phyloP scores from a whole-genome alignment of 2,888 invertebrate species.

The Leptinotarsa peninsularis region DNA sequence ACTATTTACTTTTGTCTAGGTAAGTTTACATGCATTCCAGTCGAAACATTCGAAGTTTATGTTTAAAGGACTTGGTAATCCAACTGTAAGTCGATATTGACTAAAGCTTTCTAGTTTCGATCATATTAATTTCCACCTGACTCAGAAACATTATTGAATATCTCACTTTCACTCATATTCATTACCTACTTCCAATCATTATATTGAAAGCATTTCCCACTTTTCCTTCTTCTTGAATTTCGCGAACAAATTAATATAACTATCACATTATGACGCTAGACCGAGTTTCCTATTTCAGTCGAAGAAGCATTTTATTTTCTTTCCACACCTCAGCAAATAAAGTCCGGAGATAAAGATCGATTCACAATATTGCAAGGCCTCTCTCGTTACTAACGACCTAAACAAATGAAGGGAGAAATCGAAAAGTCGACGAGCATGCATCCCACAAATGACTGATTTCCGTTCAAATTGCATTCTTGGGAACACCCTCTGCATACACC shows the following conservation, averaged over 20 bases:
- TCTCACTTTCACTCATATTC: too few species aligned
- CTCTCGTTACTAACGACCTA: not conserved
- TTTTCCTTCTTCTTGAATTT: not conserved
- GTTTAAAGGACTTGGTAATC: too few species aligned
- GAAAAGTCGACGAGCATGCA: conserved; percentile 12
- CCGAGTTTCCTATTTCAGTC: not conserved
- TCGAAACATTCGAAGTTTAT: too few species aligned
- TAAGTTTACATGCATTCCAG: too few species aligned
- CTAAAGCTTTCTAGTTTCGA: too few species aligned
- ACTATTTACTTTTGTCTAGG: too few species aligned
- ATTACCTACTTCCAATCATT: not conserved
- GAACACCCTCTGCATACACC: not conserved
- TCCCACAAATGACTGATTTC: conserved; percentile 17
- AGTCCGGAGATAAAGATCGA: not conserved
- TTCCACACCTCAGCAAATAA: not conserved
- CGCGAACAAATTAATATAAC: not conserved
- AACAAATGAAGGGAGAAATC: conserved; percentile 19
- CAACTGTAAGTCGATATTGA: too few species aligned
- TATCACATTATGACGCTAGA: not conserved
- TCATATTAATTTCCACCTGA: too few species aligned
- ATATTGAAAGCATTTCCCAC: not conserved
- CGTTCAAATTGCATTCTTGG: conserved; percentile 2
- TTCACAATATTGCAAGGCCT: conserved; percentile 14
- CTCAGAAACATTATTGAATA: too few species aligned
- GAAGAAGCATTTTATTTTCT: not conserved